Percentiles rank a stretch among this genome's conserved stretches.
phyloP scores from a whole-genome alignment of 2,888 invertebrate genomes.

The Eristalis intricaria region DNA sequence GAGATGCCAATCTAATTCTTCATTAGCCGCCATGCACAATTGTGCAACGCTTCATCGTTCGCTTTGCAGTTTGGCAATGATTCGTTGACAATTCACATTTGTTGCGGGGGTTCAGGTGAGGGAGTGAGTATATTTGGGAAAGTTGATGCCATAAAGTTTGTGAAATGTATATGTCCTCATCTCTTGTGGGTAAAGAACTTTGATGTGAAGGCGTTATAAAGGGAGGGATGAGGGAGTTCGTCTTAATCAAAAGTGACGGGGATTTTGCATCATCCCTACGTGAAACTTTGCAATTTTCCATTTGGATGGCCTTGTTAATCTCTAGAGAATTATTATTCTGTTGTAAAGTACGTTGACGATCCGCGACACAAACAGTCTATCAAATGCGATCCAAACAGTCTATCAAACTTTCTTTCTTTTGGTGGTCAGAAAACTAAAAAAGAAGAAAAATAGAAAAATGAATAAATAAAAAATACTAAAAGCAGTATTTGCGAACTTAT shows the following conservation, averaged over 20 bases:
- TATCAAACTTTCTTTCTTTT: too few relatives aligned
- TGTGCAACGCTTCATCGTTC: neutral
- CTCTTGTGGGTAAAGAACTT: neutral
- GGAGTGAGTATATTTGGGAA: neutral
- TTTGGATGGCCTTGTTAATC: too few relatives aligned
- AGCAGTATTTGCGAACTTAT: too few relatives aligned
- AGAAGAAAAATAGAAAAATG: too few relatives aligned
- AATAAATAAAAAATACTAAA: too few relatives aligned
- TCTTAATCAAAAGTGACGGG: too few relatives aligned
- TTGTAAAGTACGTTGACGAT: neutral
- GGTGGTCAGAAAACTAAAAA: too few relatives aligned
- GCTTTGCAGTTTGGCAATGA: neutral
- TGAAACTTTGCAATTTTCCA: too few relatives aligned
- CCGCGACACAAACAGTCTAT: neutral
- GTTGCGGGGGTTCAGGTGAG: neutral
- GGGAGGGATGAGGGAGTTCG: too few relatives aligned
- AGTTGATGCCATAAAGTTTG: neutral
- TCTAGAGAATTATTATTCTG: too few relatives aligned
- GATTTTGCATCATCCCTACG: too few relatives aligned
- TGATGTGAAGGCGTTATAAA: neutral
- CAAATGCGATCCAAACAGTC: too few relatives aligned
- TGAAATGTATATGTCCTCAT: neutral
- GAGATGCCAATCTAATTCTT: neutral
- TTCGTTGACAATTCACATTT: neutral
- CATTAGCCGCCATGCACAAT: neutral